These are phyloP conservation scores for Holacanthus passer DNA, from an alignment of 2,113 vertebrate genomes.

Conservation along the genomic window DNA sequence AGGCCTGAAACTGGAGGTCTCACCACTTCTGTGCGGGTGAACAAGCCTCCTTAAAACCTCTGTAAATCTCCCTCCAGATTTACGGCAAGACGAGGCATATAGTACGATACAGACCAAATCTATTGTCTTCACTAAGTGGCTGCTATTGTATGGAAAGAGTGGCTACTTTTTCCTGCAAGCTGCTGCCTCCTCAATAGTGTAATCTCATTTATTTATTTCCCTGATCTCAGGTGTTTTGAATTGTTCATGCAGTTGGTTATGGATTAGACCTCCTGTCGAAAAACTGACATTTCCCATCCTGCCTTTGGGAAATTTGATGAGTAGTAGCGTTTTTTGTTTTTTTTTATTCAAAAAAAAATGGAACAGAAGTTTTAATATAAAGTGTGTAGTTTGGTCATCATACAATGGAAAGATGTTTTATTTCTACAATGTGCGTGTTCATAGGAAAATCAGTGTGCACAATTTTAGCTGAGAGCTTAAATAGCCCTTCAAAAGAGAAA, in stretches of 20 bases:
- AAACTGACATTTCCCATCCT: background rate
- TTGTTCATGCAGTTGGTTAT: background rate
- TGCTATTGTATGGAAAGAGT: conserved; percentile 1
- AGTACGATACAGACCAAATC: conserved; percentile 20
- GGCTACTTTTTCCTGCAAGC: background rate
- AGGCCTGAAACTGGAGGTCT: conserved; percentile 45
- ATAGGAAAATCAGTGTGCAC: background rate
- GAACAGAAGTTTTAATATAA: too few species aligned
- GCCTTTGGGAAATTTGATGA: background rate
- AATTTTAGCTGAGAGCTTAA: background rate
- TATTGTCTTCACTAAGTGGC: conserved; percentile 43
- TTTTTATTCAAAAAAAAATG: too few species aligned
- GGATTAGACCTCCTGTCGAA: conserved; percentile 1
- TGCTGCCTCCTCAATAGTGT: background rate
- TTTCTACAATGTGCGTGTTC: too few species aligned
- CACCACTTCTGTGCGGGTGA: conserved; percentile 38
- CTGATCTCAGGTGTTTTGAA: conserved; percentile 6
- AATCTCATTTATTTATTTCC: conserved; percentile 31
- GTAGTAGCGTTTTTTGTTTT: too few species aligned
- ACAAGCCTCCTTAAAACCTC: conserved; percentile 57
- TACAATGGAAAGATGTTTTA: too few species aligned
- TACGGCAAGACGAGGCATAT: conserved; percentile 45
- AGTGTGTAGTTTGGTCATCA: too few species aligned
- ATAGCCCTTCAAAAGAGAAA: too few species aligned
- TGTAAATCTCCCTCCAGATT: conserved; percentile 57